Evolutionary conservation across 2,888 invertebrate genomes (phyloP).

Genomic region (Metopia argyrocephala): DNA sequence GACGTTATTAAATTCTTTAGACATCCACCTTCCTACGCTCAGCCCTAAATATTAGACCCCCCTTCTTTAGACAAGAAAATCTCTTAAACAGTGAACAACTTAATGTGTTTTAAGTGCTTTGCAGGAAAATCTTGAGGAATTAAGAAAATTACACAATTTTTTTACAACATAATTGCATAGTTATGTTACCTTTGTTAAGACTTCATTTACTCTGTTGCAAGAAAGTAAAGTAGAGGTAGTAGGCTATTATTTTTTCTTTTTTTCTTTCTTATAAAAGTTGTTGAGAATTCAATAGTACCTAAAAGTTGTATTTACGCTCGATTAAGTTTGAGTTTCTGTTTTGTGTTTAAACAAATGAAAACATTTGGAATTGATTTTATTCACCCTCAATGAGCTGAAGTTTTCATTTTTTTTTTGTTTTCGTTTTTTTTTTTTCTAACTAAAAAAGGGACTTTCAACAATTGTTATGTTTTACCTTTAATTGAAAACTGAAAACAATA

Average conservation of each 20-base stretch:
- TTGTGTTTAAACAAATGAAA: conserved; percentile 32
- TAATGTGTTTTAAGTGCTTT: conserved; percentile 33
- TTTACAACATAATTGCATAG: conserved; percentile 39
- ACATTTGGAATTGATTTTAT: conserved; percentile 48
- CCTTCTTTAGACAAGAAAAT: background rate
- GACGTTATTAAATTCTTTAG: conserved; percentile 20
- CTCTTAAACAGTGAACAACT: conserved; percentile 44
- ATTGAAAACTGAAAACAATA: conserved; percentile 45
- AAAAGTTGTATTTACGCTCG: conserved; percentile 60
- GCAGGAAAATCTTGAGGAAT: conserved; percentile 20
- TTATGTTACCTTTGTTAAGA: background rate
- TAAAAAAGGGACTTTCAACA: conserved; percentile 22
- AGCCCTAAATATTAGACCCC: no score
- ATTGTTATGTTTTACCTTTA: conserved; percentile 45
- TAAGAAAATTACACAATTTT: conserved; percentile 36
- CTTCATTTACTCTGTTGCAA: background rate
- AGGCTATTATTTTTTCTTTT: background rate
- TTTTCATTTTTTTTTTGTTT: no score
- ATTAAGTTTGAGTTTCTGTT: conserved; percentile 40
- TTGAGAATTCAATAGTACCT: background rate
- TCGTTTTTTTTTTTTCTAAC: no score
- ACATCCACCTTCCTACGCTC: background rate
- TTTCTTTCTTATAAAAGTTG: background rate
- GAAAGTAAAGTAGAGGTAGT: background rate
- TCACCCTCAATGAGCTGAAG: conserved; percentile 7